Conservation (phyloP, 2,888 invertebrate genomes). For the Mythimna vitellina region DNA sequence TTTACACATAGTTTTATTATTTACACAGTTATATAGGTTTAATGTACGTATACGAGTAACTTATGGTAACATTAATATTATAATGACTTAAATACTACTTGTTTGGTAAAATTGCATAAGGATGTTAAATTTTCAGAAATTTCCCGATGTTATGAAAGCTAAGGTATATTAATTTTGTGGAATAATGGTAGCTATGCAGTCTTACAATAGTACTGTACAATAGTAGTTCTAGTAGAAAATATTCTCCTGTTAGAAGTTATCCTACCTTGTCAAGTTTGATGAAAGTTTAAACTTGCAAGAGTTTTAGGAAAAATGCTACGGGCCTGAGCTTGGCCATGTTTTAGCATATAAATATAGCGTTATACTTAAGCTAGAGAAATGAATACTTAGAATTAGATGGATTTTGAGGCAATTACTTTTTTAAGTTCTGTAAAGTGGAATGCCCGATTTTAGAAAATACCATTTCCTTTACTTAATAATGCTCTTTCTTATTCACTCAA, state of each 20-base stretch:
- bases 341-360: too few species aligned
- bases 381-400: too few species aligned
- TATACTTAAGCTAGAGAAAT: too few species aligned
- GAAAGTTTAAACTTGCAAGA: not conserved
- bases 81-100: constrained; percentile 6
- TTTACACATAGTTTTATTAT: constrained; percentile 55
- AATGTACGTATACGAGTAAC: constrained; percentile 49
- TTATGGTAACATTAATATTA: constrained; percentile 33
- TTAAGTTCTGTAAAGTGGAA: too few species aligned
- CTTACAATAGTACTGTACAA: not conserved
- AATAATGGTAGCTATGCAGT: constrained; percentile 6
- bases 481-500: too few species aligned
- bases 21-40: constrained; percentile 45
- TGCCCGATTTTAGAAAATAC: too few species aligned
- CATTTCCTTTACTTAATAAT: too few species aligned
- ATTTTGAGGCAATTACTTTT: too few species aligned
- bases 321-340: too few species aligned
- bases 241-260: not conserved
- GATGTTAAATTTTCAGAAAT: not conserved
- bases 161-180: not conserved
- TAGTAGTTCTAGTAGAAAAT: not conserved
- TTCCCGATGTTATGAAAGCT: not conserved
- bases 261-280: not conserved
- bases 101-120: not conserved
- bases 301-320: not conserved